Conservation (phyloP, 2,797 vertebrate species). For the Orestias chungarensis region DNA sequence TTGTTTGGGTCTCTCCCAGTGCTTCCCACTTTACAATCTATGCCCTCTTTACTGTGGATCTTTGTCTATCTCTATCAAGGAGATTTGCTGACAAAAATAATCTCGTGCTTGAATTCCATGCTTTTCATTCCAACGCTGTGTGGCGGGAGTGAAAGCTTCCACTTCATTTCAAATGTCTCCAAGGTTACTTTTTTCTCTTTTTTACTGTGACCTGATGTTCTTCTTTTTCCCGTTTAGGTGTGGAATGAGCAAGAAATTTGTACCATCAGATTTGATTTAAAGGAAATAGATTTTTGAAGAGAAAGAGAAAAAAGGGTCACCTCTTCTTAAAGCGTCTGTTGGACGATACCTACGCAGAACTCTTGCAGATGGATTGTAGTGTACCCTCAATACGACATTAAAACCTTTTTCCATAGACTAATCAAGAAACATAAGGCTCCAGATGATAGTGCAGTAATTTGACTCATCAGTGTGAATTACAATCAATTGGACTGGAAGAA, state of each 20-base stretch:
- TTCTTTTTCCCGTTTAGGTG: no score
- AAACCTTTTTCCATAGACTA: no score
- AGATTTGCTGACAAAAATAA: background rate
- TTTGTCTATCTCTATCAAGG: background rate
- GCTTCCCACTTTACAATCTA: background rate
- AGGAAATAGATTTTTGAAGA: background rate
- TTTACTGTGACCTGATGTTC: background rate
- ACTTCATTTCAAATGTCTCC: background rate
- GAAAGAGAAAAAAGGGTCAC: background rate
- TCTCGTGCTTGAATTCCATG: background rate
- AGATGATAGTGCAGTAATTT: no score
- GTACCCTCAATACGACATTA: no score
- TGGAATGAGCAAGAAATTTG: background rate
- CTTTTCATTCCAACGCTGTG: background rate
- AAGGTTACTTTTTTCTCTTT: background rate
- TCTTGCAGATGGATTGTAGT: no score
- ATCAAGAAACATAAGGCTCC: no score
- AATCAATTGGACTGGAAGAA: no score
- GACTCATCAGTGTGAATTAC: no score
- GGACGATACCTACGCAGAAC: background rate
- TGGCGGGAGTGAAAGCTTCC: background rate
- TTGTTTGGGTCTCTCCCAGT: background rate
- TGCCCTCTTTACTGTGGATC: background rate
- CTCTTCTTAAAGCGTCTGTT: background rate
- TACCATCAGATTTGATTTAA: background rate